Base-by-base conservation (phyloP, 2,797 vertebrate species). In the Erpetoichthys calabaricus region DNA sequence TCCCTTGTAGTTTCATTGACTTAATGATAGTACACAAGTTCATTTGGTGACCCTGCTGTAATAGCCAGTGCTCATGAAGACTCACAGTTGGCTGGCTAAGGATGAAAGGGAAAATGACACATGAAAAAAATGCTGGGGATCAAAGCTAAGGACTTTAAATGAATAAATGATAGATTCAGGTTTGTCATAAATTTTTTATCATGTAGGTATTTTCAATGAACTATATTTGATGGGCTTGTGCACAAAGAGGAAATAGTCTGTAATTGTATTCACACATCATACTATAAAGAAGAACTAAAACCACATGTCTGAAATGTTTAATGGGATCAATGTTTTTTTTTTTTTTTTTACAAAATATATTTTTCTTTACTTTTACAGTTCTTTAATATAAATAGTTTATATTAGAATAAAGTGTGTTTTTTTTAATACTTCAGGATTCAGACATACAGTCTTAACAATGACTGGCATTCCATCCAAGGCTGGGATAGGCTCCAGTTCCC, bases 111-210 rank as follows among this genome's bases (percentile, higher is more conserved):
- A 25, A 25, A 25, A 59, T 60, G 53, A 64, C 50, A 61, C 63
- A 57, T 43, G 58, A 45, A 67, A 55, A 56, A 44, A 9, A 57
- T 54, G 42, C 56, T 55, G 59, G 56, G 10, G 56, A 68, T 66
- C 63, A 65, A 72, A 69, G 64, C 65, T 60, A 52, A 56, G 66
- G 62, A 50, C 56, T 57, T 64, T 62, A 47, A 64, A 69, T 72
- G 51, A 66, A 68, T 67, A 59, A 51, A 45, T 64, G 68, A 70
- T 67, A 56, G 50, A 61, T 60, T 62, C 59, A 67, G 64, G 65
- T 67, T 65, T 61, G 60, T 44, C 62, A 63, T 67, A 55, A 64
- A 58, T 59, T 63, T 25, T 59, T 46, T 61, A 61, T 68, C 64
- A 63, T 59, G 63, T 61, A 45, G 44, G 54, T 55, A 51, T 61